Evolutionary conservation across 2,113 vertebrate species (phyloP).

Genomic region (Rattus rattus): DNA sequence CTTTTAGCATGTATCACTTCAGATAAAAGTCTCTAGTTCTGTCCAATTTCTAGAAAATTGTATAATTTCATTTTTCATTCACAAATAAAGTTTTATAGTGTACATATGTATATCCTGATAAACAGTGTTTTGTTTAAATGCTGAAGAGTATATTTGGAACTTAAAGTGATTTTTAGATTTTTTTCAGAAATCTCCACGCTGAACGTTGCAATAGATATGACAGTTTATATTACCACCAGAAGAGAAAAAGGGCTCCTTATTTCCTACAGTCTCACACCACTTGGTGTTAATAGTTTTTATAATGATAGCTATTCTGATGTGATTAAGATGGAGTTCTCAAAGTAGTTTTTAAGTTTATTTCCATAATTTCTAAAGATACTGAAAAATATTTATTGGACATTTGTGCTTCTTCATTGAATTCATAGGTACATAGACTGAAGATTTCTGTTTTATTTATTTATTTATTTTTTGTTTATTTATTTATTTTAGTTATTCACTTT

Average conservation of each 20-base stretch:
- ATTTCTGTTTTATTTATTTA: background rate
- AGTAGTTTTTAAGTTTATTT: background rate
- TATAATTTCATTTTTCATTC: background rate
- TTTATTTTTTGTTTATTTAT: too few relatives aligned
- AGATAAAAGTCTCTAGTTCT: background rate
- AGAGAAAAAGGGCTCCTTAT: background rate
- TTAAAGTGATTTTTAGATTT: background rate
- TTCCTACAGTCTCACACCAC: background rate
- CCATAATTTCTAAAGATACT: background rate
- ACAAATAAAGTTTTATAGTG: background rate
- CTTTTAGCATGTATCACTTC: background rate
- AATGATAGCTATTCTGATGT: background rate
- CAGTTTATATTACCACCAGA: background rate
- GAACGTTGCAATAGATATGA: background rate
- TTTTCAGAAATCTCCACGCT: background rate
- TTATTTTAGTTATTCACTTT: too few relatives aligned
- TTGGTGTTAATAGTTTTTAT: background rate
- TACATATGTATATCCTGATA: background rate
- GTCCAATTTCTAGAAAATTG: background rate
- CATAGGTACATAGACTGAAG: background rate
- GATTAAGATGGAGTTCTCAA: background rate
- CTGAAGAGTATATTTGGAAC: background rate
- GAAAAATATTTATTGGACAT: background rate
- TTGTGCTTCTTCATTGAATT: background rate
- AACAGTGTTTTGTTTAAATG: background rate